Percentiles rank a stretch among this genome's conserved stretches.
These are phyloP conservation scores for Paraplagusia blochii DNA, from an alignment of 2,113 vertebrate species.

Conservation along the genomic window DNA sequence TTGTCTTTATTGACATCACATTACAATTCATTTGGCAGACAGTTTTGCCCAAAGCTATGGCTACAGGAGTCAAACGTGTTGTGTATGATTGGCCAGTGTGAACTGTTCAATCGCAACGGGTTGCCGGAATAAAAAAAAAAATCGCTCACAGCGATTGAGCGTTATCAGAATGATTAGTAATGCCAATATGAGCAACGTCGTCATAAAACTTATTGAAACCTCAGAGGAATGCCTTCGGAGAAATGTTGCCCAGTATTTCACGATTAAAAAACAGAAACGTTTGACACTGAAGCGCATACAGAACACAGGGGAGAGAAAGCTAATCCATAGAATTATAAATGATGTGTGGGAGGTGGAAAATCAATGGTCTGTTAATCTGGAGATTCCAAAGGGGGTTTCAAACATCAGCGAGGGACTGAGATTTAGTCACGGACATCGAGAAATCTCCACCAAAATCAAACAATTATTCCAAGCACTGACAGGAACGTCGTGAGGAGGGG, in stretches of 20 bases:
- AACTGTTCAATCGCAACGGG: no score
- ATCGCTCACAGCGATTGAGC: no score
- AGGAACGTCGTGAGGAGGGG: background rate
- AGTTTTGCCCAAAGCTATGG: no score
- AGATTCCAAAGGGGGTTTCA: slow-evolving; percentile 25
- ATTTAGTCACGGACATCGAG: background rate
- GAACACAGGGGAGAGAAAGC: slow-evolving; percentile 22
- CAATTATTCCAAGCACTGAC: background rate
- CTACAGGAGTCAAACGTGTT: no score
- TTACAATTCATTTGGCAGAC: no score
- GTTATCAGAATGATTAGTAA: no score
- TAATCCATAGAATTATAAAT: slow-evolving; percentile 65
- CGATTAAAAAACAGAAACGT: slow-evolving; percentile 14
- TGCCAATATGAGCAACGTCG: no score
- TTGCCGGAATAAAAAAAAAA: no score
- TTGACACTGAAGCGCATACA: slow-evolving; percentile 4
- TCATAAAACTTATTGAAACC: no score
- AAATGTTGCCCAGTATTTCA: background rate
- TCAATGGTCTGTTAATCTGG: slow-evolving; percentile 49
- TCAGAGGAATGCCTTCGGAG: slow-evolving; percentile 5
- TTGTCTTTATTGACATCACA: no score
- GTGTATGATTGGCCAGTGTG: no score
- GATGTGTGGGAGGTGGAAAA: slow-evolving; percentile 44
- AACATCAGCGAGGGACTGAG: background rate
- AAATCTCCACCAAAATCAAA: background rate